These are phyloP conservation scores for Cariama cristata DNA, from an alignment of 2,113 vertebrate species.

Conservation along the genomic window DNA sequence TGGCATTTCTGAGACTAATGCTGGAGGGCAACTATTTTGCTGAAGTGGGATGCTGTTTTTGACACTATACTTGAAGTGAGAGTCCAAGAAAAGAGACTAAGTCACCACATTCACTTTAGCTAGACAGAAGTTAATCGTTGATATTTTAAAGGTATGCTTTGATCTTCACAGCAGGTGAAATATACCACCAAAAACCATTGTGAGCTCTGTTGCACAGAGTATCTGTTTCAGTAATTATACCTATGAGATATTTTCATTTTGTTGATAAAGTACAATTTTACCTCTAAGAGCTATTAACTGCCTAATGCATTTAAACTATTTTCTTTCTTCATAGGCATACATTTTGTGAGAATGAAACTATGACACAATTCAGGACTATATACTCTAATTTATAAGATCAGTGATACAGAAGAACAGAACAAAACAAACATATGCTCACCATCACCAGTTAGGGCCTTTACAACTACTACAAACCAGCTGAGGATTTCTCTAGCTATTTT, in stretches of 20 bases:
- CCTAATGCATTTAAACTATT: neutral
- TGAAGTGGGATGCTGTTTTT: constrained; percentile 10
- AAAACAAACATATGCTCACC: neutral
- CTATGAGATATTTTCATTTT: neutral
- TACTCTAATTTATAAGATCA: neutral
- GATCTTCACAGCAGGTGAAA: neutral
- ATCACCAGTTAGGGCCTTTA: neutral
- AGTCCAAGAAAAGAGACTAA: neutral
- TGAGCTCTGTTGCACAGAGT: neutral
- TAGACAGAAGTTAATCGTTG: neutral
- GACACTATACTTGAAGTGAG: neutral
- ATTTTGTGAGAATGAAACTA: neutral
- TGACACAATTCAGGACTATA: neutral
- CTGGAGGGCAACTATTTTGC: neutral
- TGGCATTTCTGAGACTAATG: constrained; percentile 32
- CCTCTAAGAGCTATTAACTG: neutral
- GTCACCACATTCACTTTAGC: neutral
- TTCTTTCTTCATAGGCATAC: neutral
- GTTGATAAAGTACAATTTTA: neutral
- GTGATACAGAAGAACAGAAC: neutral
- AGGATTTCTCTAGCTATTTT: neutral
- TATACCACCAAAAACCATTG: neutral
- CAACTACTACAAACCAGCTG: neutral
- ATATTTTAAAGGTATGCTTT: neutral
- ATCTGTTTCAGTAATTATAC: neutral